Evolutionary conservation across 92 coral and sea anemone species (phyloP).

Genomic region (Porites divaricata): DNA sequence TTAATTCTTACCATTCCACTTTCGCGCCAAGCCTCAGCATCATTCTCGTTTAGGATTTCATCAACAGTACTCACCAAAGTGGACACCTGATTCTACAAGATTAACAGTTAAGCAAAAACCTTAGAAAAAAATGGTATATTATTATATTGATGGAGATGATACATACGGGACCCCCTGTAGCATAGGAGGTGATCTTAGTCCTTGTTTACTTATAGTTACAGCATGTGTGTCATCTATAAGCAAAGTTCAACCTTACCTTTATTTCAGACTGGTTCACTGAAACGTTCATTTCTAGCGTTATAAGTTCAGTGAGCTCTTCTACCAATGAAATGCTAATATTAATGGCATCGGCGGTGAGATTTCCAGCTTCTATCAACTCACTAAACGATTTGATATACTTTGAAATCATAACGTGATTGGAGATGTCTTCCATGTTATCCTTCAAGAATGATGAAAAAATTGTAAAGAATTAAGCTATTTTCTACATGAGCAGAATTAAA

Average conservation of each 20-base stretch:
- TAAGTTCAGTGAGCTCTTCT: conserved; percentile 6
- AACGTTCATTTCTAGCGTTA: background rate
- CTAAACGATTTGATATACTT: background rate
- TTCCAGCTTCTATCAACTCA: background rate
- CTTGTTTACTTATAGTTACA: too few relatives aligned
- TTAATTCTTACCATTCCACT: conserved; percentile 13
- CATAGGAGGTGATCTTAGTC: too few relatives aligned
- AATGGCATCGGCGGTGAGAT: conserved; percentile 14
- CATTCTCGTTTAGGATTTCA: conserved; percentile 20
- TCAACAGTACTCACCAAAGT: conserved; percentile 24
- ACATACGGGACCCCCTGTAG: too few relatives aligned
- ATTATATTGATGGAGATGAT: too few relatives aligned
- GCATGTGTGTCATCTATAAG: too few relatives aligned
- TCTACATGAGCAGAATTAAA: too few relatives aligned
- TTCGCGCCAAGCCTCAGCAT: conserved; percentile 10
- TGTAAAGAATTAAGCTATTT: background rate
- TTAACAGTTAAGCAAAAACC: background rate
- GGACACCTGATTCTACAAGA: conserved; percentile 10
- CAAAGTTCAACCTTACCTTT: background rate
- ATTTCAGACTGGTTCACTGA: background rate
- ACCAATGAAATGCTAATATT: conserved; percentile 4
- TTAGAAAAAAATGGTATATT: too few relatives aligned
- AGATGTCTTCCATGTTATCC: conserved; percentile 1
- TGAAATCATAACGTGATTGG: background rate
- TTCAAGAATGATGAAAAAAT: background rate